Evolutionary conservation across 2,888 invertebrate species (phyloP), one percentile per base, ranked within the genome.

Genomic region (Aleiodes alternator): DNA sequence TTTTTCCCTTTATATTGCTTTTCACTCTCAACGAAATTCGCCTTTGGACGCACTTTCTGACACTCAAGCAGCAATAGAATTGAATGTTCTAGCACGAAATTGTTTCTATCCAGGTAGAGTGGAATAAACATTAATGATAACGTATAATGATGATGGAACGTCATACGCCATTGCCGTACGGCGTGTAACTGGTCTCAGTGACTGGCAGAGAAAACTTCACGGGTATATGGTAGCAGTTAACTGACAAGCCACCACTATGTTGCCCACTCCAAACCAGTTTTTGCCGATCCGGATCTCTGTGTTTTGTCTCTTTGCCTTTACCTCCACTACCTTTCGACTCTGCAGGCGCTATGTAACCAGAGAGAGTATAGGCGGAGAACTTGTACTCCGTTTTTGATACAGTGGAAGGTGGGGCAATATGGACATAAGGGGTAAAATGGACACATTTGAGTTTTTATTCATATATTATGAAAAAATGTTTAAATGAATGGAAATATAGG

Each of bases 111-210:
- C 48, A 43, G 64, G 9, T 64, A 12, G 48, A 8, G 14, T 9
- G 48, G 14, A 14, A 64, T 48, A 48, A 64, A 64, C 48, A 64
- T 48, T 64, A 43, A 23, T 14, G 23, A 64, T 48, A 43, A 43
- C 11, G 43, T 11, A 2, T 29, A 48, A 43, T 16, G 9, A 23
- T 53, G 59, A 69, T 69, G 76, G 56, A 50, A 79, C 81, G 72
- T 80, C 82, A 76, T 80, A 78, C 84, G 80, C 86, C 84, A 83
- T 82, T 82, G 83, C 85, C 84, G 83, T 80, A 79, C 80, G 82
- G 83, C 86, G 84, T 77, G 81, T 77, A 82, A 86, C 86, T 86
- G 84, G 76, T 72, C 51, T 38, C 38, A 23, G 76, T 75, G 76
- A 61, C 77, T 78, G 74, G 76, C 51, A 51, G 72, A 77, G 72